Base-by-base conservation (phyloP, 2,797 vertebrate genomes). In the Malacoraja senta region DNA sequence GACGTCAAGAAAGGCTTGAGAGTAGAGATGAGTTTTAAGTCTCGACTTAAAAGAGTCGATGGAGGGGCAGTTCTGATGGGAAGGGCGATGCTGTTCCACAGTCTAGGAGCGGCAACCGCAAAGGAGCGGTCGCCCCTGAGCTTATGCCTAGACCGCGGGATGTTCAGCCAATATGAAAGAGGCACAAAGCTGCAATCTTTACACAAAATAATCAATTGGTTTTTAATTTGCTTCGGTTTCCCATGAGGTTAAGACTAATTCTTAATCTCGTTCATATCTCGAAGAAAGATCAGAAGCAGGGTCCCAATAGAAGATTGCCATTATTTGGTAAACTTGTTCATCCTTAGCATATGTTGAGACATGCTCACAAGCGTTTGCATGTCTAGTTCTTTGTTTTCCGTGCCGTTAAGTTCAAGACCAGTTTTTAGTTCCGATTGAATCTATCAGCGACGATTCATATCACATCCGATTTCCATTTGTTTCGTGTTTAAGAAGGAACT, bases 291-390 rank as follows among this genome's bases (percentile, higher is more conserved):
- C 65, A 38, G 63, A 91, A 91, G 32, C 17, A 17, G 71, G 65
- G 8, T 71, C 86, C 86, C 63, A 32, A 35, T 21, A 71, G 86
- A 90, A 65, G 21, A 24, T 32, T 90, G 17, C 19, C n/a, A 35
- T 71, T 35, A 71, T 68, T 71, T 90, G 86, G 65, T 91, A 91
- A 91, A 21, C n/a, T 38, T 35, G 65, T 91, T 71, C 58, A 21
- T 17, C 35, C 63, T 2, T 90, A 17, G 63, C 32, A 24, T 24
- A 32, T 6, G 32, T 90, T 32, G 15, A 35, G 32, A 90, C n/a
- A n/a, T 71, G 29, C 65, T 71, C 21, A 74, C 38, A 61, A 84
- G 26, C 61, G 19, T 12, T 91, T 91, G 63, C 19, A 71, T 65
- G 38, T 71, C 32, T 12, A 44, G 15, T 19, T 19, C 17, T 68